A percentile compares a stretch with the other conserved stretches of the same genome.
Conservation (phyloP, 2,888 invertebrate species). For the Nephrotoma guestfalica region DNA sequence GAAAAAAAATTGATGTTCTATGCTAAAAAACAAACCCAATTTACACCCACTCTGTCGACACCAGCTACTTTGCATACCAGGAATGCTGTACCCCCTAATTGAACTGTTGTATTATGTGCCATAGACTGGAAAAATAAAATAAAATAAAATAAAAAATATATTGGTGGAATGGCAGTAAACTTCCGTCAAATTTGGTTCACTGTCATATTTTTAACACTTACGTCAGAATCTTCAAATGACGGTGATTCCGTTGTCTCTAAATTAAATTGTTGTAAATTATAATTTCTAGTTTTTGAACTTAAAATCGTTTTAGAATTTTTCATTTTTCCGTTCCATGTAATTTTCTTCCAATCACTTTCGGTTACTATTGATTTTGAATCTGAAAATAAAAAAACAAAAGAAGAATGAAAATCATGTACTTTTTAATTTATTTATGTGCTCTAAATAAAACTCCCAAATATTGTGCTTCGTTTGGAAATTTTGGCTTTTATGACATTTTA, state of each 20-base stretch:
- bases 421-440: not conserved
- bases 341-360: slow-evolving; percentile 34
- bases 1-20: not conserved
- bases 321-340: slow-evolving; percentile 13
- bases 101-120: slow-evolving; percentile 35
- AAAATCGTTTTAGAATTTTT: slow-evolving; percentile 3
- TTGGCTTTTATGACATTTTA: not conserved
- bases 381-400: slow-evolving; percentile 14
- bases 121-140: slow-evolving; percentile 27
- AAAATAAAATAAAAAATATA: not conserved
- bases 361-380: slow-evolving; percentile 35
- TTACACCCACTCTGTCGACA: slow-evolving; percentile 36
- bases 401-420: not conserved
- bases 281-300: not conserved
- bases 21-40: slow-evolving; percentile 30
- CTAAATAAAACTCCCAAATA: not conserved
- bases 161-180: not conserved
- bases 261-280: not conserved
- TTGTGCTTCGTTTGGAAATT: not conserved
- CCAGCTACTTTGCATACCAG: slow-evolving; percentile 34
- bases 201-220: slow-evolving; percentile 13
- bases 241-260: slow-evolving; percentile 32
- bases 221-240: slow-evolving; percentile 33
- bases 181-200: not conserved
- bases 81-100: slow-evolving; percentile 33